Evolutionary conservation across 92 coral and sea anemone genomes (phyloP), one percentile per base, ranked within the genome.

Genomic region (Chrysogorgia sp.): DNA sequence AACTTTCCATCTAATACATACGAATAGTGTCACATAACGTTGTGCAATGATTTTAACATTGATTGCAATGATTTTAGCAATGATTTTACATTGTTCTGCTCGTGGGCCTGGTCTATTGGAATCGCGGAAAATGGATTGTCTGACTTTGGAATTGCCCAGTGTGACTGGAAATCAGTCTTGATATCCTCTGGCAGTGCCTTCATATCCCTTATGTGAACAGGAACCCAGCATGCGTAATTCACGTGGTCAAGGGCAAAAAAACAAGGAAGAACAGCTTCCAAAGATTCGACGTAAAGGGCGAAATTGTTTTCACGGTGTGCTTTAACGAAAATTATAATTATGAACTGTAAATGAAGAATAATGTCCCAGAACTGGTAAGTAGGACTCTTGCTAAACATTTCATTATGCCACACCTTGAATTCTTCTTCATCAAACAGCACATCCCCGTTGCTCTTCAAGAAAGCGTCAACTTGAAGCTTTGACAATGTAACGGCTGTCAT

Each of bases 291-390:
- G 60, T 82, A 89, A 40, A 85, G 75, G n/a, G 75, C 37, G 71
- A 89, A 89, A 77, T 83, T 74, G 45, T 71, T 83, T 34, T 89
- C 87, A 77, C 92, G 60, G 69, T 82, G 86, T 74, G 90, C 85
- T 67, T 83, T 83, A 61, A 79, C 87, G 60, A 86, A 80, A 21
- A 67, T 63, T 0, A 81, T 76, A 67, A 67, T 55, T 55, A 24
- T 53, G n/a, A 86, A 72, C 34, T 86, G 43, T 37, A 37, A 37
- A 37, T 12, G 43, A 4, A 12, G 43, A 4, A 4, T 5, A 37
- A 37, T 37, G 43, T n/a, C n/a, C n/a, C n/a, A n/a, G n/a, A n/a
- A n/a, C n/a, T n/a, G n/a, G n/a, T n/a, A n/a, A n/a, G n/a, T n/a
- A n/a, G n/a, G n/a, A n/a, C n/a, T n/a, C n/a, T n/a, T n/a, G n/a